These are phyloP conservation scores for Chelon auratus DNA, from an alignment of 2,797 vertebrate species.

Conservation along the genomic window DNA sequence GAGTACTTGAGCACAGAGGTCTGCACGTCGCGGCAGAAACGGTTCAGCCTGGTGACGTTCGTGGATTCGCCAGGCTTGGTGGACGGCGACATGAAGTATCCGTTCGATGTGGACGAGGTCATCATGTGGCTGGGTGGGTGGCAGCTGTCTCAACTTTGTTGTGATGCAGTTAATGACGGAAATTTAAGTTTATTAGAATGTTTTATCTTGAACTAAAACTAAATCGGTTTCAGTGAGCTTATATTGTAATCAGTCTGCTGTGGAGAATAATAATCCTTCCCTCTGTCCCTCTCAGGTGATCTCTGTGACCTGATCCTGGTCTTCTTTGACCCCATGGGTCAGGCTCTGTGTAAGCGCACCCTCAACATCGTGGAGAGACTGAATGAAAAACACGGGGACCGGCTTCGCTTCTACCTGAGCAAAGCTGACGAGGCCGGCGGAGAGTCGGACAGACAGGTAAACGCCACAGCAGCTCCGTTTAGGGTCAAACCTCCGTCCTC, in stretches of 20 bases:
- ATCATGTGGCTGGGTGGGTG: conserved; percentile 88
- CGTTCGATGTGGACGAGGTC: conserved; percentile 90
- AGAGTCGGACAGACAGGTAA: conserved; percentile 90
- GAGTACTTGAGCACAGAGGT: conserved; percentile 90
- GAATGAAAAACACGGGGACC: conserved; percentile 87
- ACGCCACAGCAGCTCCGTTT: background rate
- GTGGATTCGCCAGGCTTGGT: conserved; percentile 89
- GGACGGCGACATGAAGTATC: conserved; percentile 92
- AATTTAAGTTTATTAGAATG: no score
- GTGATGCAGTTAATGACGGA: background rate
- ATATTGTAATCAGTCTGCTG: background rate
- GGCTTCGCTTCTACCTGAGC: conserved; percentile 88
- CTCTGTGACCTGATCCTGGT: conserved; percentile 90
- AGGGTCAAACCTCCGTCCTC: background rate
- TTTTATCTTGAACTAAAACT: no score
- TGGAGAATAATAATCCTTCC: background rate
- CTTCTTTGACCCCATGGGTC: conserved; percentile 92
- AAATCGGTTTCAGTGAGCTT: no score
- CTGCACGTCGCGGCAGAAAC: conserved; percentile 90
- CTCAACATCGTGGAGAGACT: conserved; percentile 90
- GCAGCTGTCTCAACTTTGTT: background rate
- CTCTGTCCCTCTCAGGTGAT: conserved; percentile 78
- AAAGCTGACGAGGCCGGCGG: conserved; percentile 90
- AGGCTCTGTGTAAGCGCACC: conserved; percentile 90
- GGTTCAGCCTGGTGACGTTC: conserved; percentile 89